phyloP scores from a whole-genome alignment of 1,140 invertebrate genomes.

The Maniola jurtina region DNA sequence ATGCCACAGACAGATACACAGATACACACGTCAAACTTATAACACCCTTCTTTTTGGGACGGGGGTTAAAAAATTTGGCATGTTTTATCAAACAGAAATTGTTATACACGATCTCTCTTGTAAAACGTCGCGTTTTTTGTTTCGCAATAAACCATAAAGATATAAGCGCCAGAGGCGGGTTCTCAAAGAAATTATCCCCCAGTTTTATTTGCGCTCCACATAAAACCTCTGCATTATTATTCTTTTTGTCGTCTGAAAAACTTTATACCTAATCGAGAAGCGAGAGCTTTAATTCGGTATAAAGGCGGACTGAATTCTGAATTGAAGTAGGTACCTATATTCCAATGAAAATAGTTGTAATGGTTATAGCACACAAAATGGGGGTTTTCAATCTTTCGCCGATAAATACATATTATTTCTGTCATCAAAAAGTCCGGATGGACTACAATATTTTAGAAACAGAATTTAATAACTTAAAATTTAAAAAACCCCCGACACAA shows the following conservation, averaged over 20 bases:
- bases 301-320: background rate
- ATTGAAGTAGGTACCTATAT: slow-evolving; percentile 8
- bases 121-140: slow-evolving; percentile 1
- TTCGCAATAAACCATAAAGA: slow-evolving; percentile 4
- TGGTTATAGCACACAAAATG: background rate
- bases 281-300: background rate
- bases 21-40: too few species aligned
- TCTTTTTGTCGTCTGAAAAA: slow-evolving; percentile 11
- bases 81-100: background rate
- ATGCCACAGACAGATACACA: too few species aligned
- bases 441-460: too few species aligned
- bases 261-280: slow-evolving; percentile 1
- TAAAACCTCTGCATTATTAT: background rate
- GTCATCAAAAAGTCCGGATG: too few species aligned
- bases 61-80: background rate
- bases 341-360: background rate
- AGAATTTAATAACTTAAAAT: too few species aligned
- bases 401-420: too few species aligned
- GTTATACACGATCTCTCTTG: background rate
- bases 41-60: too few species aligned
- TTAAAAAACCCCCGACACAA: too few species aligned
- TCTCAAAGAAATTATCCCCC: background rate
- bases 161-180: slow-evolving; percentile 7
- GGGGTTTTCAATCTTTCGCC: too few species aligned
- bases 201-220: slow-evolving; percentile 1